phyloP scores from a whole-genome alignment of 2,888 invertebrate genomes.

The Carabus problematicus region DNA sequence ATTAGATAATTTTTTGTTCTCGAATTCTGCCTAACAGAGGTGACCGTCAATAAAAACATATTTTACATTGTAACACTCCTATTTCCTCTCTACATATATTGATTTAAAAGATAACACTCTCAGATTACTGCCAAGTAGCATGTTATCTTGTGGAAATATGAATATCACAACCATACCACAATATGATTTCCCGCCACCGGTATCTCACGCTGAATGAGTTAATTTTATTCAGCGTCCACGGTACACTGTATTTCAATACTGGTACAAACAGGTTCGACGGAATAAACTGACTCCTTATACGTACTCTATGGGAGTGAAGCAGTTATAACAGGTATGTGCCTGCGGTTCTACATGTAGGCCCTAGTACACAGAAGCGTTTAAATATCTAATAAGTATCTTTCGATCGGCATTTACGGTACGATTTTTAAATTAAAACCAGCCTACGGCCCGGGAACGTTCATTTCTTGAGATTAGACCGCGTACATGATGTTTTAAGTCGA shows the following conservation, averaged over 20 bases:
- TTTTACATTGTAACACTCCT: conserved; percentile 26
- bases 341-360: conserved; percentile 27
- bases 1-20: too few relatives aligned
- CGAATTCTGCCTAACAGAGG: too few relatives aligned
- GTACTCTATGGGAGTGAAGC: conserved; percentile 37
- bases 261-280: conserved; percentile 21
- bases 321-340: conserved; percentile 23
- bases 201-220: conserved; percentile 10
- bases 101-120: conserved; percentile 35
- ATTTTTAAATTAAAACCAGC: conserved; percentile 39
- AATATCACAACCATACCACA: conserved; percentile 29
- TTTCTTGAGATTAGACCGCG: conserved; percentile 26
- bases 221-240: conserved; percentile 28
- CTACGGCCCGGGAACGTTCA: conserved; percentile 26
- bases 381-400: conserved; percentile 41
- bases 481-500: conserved; percentile 18
- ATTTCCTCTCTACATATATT: conserved; percentile 29
- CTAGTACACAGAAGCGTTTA: conserved; percentile 37
- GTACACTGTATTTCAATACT: conserved; percentile 25
- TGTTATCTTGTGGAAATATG: conserved; percentile 38
- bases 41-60: too few relatives aligned
- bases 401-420: conserved; percentile 35
- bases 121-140: conserved; percentile 42
- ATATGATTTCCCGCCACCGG: conserved; percentile 19
- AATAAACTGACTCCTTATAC: conserved; percentile 9